These are phyloP conservation scores for Gasterosteus aculeatus DNA, from an alignment of 2,113 vertebrate species.

Conservation along the genomic window DNA sequence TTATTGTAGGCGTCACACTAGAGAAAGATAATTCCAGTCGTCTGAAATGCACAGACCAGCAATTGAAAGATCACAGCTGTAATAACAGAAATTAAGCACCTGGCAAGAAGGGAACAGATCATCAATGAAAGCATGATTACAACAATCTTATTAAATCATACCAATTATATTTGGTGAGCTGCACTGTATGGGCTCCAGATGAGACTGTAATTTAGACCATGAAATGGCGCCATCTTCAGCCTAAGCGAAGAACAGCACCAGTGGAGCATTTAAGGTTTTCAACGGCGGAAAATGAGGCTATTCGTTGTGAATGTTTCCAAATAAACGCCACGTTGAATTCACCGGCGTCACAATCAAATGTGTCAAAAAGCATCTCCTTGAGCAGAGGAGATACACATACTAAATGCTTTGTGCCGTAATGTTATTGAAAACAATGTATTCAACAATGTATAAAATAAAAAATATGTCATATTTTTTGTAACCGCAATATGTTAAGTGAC, in stretches of 20 bases:
- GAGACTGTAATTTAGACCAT: neutral
- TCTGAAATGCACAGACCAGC: slow-evolving; percentile 27
- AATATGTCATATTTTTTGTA: neutral
- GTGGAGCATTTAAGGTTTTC: neutral
- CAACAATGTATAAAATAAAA: neutral
- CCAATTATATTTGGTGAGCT: slow-evolving; percentile 21
- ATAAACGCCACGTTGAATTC: neutral
- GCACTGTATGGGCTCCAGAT: neutral
- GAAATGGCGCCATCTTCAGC: slow-evolving; percentile 63
- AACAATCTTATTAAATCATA: slow-evolving; percentile 50
- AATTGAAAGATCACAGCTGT: slow-evolving; percentile 51
- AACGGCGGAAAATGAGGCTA: no score
- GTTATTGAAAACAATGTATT: neutral
- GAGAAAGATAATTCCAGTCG: slow-evolving; percentile 32
- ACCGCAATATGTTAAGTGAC: neutral
- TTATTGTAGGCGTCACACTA: slow-evolving; percentile 38
- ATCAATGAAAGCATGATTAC: slow-evolving; percentile 36
- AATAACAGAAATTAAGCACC: slow-evolving; percentile 40
- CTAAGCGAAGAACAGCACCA: slow-evolving; percentile 11
- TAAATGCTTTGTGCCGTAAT: neutral
- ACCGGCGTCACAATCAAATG: neutral
- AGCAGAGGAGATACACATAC: neutral
- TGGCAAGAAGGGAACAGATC: slow-evolving; percentile 25
- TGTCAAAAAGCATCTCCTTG: neutral
- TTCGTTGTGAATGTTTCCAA: no score